Evolutionary conservation across 2,113 vertebrate genomes (phyloP).

Genomic region (Anarhynchus alexandrinus): DNA sequence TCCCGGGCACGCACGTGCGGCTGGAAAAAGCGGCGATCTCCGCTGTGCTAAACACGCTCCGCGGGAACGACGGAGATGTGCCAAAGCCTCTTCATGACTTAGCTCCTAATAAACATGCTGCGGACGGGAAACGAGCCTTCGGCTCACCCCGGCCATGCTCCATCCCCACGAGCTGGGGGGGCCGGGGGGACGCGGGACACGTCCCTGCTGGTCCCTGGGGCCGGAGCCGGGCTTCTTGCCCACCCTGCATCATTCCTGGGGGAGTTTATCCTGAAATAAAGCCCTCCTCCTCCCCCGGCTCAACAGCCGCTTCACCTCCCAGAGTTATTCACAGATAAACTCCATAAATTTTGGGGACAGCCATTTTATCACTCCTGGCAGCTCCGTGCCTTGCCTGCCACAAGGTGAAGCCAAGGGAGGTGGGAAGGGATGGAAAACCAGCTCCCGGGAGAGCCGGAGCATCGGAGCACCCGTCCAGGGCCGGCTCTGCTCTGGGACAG

Average conservation of each 20-base stretch:
- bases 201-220: neutral
- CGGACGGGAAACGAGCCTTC: neutral
- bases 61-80: neutral
- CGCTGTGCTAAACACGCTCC: neutral
- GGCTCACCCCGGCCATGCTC: fast-evolving
- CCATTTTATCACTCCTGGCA: conserved; percentile 64
- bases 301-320: conserved; percentile 28
- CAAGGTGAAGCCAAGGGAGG: conserved; percentile 15
- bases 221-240: neutral
- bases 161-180: neutral
- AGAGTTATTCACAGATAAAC: conserved; percentile 66
- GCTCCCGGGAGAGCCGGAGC: neutral
- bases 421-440: neutral
- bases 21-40: neutral
- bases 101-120: conserved; percentile 36
- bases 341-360: conserved; percentile 65
- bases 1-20: neutral
- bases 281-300: neutral
- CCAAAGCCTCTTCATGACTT: conserved; percentile 37
- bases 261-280: neutral
- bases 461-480: fast-evolving
- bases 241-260: neutral
- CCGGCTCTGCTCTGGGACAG: neutral
- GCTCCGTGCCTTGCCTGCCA: conserved; percentile 16
- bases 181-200: fast-evolving